phyloP scores from a whole-genome alignment of 2,888 invertebrate species.

The Rhamphomyia laevipes region DNA sequence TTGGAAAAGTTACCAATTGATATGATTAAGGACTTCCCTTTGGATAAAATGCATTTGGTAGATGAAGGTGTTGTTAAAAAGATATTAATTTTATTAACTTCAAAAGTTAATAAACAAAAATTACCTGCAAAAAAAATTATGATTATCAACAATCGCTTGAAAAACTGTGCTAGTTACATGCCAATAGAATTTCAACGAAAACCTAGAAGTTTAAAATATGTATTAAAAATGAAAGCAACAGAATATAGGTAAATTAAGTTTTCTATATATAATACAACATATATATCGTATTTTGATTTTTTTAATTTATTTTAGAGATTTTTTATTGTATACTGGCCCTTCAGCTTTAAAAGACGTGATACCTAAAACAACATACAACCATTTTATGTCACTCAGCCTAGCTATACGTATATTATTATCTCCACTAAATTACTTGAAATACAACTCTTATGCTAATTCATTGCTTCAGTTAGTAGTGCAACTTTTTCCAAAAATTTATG shows the following conservation, averaged over 20 bases:
- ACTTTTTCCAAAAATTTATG: slow-evolving; percentile 1
- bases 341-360: neutral
- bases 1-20: neutral
- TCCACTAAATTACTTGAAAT: neutral
- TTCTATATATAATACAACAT: neutral
- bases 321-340: neutral
- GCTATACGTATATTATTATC: neutral
- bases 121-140: neutral
- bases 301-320: neutral
- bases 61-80: neutral
- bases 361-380: neutral
- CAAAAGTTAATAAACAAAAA: neutral
- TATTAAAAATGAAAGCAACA: neutral
- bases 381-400: neutral
- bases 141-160: neutral
- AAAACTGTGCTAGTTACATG: neutral
- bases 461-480: neutral
- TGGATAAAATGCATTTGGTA: neutral
- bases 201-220: slow-evolving; percentile 1
- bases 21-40: neutral
- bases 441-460: neutral
- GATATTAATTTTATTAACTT: neutral
- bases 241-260: neutral
- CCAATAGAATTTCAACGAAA: neutral
- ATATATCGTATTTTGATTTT: neutral